Conservation (phyloP, 2,888 invertebrate species). For the Hartigia nigra region DNA sequence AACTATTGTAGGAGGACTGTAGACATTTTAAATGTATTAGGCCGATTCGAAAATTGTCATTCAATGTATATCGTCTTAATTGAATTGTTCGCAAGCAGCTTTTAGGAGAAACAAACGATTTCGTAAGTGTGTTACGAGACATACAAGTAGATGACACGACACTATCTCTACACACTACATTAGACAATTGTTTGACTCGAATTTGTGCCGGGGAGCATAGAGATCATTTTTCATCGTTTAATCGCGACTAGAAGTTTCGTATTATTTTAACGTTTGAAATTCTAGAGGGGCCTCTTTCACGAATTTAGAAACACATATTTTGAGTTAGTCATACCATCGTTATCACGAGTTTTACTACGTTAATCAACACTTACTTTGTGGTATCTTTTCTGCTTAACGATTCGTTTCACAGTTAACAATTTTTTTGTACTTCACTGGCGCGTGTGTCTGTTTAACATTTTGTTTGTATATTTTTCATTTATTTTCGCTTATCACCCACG, state of each 20-base stretch:
- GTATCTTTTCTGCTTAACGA: constrained; percentile 1
- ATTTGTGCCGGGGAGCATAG: not conserved
- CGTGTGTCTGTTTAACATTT: not conserved
- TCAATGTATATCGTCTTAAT: constrained; percentile 11
- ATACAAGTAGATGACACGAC: constrained; percentile 46
- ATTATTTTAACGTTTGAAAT: not conserved
- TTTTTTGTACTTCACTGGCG: not conserved
- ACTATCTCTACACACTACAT: constrained; percentile 2
- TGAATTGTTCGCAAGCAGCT: constrained; percentile 63
- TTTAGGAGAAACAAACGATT: constrained; percentile 65
- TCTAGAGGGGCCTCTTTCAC: constrained; percentile 35
- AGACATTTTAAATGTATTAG: not conserved
- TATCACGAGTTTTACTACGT: constrained; percentile 28
- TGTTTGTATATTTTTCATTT: not conserved
- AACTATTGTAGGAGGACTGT: not conserved
- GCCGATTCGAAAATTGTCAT: not conserved
- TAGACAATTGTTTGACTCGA: not conserved
- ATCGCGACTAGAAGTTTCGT: not conserved
- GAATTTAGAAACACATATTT: constrained; percentile 52
- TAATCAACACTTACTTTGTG: constrained; percentile 16
- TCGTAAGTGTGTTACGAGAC: constrained; percentile 62
- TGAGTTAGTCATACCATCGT: constrained; percentile 53
- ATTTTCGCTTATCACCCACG: not conserved
- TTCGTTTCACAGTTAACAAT: not conserved
- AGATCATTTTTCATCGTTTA: not conserved